These are phyloP conservation scores for Elephas maximus DNA, from an alignment of 2,113 vertebrate genomes.

Conservation along the genomic window DNA sequence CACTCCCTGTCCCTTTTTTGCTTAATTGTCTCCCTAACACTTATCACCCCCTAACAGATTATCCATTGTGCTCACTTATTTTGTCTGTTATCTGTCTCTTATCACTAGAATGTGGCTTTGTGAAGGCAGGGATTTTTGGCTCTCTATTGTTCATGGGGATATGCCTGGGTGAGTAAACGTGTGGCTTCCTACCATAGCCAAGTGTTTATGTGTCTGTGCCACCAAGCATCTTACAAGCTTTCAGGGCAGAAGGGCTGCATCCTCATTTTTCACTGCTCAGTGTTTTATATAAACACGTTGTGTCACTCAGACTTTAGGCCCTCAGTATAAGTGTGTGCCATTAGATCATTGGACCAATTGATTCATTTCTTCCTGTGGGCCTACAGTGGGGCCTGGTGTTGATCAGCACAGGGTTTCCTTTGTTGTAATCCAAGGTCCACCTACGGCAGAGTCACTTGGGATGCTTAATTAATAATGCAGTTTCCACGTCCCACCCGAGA, in stretches of 20 bases:
- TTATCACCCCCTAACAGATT: background rate
- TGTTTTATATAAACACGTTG: background rate
- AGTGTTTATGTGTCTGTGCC: background rate
- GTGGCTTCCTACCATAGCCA: background rate
- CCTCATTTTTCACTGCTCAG: background rate
- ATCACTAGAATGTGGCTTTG: background rate
- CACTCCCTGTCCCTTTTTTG: background rate
- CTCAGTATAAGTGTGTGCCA: background rate
- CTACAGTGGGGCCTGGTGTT: background rate
- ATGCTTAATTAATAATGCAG: background rate
- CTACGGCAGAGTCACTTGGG: background rate
- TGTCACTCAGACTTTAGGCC: background rate
- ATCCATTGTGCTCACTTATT: background rate
- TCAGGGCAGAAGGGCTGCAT: background rate
- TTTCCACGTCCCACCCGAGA: background rate
- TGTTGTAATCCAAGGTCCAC: background rate
- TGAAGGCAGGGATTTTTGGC: background rate
- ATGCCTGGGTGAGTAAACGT: background rate
- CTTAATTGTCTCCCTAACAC: background rate
- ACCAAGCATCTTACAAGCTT: background rate
- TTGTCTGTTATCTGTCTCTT: background rate
- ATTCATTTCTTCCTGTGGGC: background rate
- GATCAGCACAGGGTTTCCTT: background rate
- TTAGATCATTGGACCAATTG: background rate
- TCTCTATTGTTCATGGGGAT: too few species aligned